These are phyloP conservation scores for Criorhina ranunculi DNA, from an alignment of 2,888 invertebrate species.

Conservation along the genomic window DNA sequence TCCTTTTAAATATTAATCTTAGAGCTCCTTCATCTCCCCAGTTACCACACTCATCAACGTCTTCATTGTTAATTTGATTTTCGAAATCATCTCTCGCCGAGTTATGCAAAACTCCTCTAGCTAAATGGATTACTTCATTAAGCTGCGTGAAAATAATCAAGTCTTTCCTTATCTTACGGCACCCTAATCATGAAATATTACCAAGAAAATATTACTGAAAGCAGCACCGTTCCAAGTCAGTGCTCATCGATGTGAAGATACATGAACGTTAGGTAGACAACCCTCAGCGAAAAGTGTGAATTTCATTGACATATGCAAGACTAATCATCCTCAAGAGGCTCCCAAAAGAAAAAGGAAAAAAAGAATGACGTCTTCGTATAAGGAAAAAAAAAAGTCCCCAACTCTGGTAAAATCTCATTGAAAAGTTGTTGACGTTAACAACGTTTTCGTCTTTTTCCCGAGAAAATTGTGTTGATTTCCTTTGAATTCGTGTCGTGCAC, in stretches of 20 bases:
- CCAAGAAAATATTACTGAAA: slow-evolving; percentile 1
- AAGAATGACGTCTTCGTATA: neutral
- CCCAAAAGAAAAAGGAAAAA: neutral
- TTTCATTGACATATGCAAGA: slow-evolving; percentile 37
- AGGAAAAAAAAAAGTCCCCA: slow-evolving; percentile 16
- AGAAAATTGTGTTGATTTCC: slow-evolving; percentile 47
- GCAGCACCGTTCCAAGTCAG: slow-evolving; percentile 15
- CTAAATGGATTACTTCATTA: slow-evolving; percentile 31
- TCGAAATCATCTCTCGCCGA: neutral
- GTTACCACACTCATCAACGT: neutral
- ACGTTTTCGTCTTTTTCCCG: slow-evolving; percentile 16
- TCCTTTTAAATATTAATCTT: too few relatives aligned
- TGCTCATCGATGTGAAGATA: slow-evolving; percentile 19
- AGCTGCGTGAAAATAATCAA: slow-evolving; percentile 27
- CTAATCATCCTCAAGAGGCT: slow-evolving; percentile 40
- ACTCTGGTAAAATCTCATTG: slow-evolving; percentile 8
- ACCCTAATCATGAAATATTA: slow-evolving; percentile 29
- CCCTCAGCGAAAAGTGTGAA: slow-evolving; percentile 20
- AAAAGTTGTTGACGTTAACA: slow-evolving; percentile 45
- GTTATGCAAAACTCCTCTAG: neutral
- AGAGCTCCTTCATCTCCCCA: neutral
- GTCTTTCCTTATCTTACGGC: neutral
- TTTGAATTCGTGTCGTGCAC: slow-evolving; percentile 33
- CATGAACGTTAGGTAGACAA: slow-evolving; percentile 1
- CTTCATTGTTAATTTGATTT: neutral